A percentile compares a stretch with the other conserved stretches of the same genome.
phyloP scores from a whole-genome alignment of 1,140 invertebrate species.

The Helicoverpa armigera region DNA sequence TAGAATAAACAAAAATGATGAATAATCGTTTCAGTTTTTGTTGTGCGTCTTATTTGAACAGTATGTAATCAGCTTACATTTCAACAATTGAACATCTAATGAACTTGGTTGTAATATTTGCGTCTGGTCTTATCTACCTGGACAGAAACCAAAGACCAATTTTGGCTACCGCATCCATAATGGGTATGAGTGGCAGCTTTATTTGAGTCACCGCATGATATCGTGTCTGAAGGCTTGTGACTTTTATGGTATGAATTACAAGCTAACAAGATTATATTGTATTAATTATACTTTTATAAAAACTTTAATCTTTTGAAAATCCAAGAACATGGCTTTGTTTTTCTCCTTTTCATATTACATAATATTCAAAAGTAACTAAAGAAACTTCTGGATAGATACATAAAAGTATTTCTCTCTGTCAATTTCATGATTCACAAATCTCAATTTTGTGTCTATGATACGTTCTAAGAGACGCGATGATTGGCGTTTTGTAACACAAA shows the following conservation, averaged over 20 bases:
- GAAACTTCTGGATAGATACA: too few relatives aligned
- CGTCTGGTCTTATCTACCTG: conserved; percentile 53
- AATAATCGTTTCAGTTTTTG: conserved; percentile 28
- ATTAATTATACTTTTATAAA: conserved; percentile 6
- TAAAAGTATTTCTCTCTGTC: conserved; percentile 19
- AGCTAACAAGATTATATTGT: not conserved
- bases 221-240: conserved; percentile 17
- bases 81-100: conserved; percentile 62
- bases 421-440: conserved; percentile 46
- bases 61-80: conserved; percentile 68
- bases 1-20: conserved; percentile 3
- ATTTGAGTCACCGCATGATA: conserved; percentile 8
- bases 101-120: conserved; percentile 58
- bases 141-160: conserved; percentile 55
- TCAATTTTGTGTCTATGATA: conserved; percentile 32
- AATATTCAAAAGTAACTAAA: too few relatives aligned
- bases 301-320: not conserved
- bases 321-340: not conserved
- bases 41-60: conserved; percentile 52
- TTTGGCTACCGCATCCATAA: conserved; percentile 51
- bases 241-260: not conserved
- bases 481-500: conserved; percentile 66
- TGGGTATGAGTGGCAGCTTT: conserved; percentile 1
- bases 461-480: conserved; percentile 61
- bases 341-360: not conserved